Evolutionary conservation across 1,140 invertebrate genomes (phyloP).

Genomic region (Drosophila equinoxialis): DNA sequence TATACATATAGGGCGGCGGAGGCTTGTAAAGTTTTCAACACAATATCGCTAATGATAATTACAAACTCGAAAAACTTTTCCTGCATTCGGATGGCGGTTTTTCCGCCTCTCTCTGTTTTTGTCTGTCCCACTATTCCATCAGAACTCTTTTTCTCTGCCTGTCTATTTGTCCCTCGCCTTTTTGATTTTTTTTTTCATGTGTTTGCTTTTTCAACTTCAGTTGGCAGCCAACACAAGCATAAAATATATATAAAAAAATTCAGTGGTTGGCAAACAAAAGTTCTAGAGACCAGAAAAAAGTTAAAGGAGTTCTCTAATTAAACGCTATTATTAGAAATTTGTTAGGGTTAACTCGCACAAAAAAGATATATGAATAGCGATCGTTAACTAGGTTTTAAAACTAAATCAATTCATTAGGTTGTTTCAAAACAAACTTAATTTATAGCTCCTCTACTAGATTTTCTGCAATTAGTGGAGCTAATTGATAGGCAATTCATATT

Average conservation of each 20-base stretch:
- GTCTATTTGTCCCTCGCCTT: constrained; percentile 14
- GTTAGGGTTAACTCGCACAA: neutral
- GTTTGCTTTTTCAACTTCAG: constrained; percentile 62
- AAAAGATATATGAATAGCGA: constrained; percentile 1
- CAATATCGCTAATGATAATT: constrained; percentile 82
- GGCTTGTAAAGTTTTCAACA: constrained; percentile 74
- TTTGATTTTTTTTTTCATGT: constrained; percentile 32
- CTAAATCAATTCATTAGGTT: neutral
- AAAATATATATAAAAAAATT: constrained; percentile 63
- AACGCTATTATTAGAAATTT: constrained; percentile 29
- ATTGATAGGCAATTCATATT: too few species aligned
- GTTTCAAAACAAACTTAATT: neutral
- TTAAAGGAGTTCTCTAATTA: constrained; percentile 41
- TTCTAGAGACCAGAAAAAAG: constrained; percentile 31
- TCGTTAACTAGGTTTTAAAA: neutral
- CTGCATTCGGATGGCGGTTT: constrained; percentile 48
- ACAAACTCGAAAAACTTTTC: constrained; percentile 73
- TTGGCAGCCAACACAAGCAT: constrained; percentile 64
- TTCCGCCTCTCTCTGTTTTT: neutral
- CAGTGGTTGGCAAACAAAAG: constrained; percentile 59
- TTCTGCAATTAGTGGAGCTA: too few species aligned
- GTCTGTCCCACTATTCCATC: neutral
- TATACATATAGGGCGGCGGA: constrained; percentile 21
- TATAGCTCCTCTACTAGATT: too few species aligned
- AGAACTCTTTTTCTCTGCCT: constrained; percentile 22